Conservation (phyloP, 2,113 vertebrate species). For the Percina caprodes region DNA sequence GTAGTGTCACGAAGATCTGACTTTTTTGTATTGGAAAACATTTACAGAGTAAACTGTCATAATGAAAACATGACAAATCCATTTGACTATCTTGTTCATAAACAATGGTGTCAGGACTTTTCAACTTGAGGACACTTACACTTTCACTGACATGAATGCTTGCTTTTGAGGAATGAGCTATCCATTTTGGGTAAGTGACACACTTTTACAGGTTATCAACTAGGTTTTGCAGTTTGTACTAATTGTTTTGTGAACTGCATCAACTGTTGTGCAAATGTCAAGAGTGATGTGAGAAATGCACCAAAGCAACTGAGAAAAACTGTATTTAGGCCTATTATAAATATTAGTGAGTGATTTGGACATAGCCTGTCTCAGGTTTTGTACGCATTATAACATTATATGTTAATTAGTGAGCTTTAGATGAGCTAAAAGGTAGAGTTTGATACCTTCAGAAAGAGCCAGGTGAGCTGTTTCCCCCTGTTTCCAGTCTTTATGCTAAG, state of each 20-base stretch:
- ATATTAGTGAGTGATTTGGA: too few relatives aligned
- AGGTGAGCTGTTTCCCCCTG: neutral
- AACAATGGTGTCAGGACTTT: neutral
- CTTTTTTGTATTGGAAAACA: too few relatives aligned
- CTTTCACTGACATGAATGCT: neutral
- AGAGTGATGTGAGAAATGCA: too few relatives aligned
- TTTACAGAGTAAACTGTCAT: neutral
- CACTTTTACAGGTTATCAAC: neutral
- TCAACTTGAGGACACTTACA: neutral
- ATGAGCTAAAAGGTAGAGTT: neutral
- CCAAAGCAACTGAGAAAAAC: too few relatives aligned
- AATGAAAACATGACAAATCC: neutral
- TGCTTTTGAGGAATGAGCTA: neutral
- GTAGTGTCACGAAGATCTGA: too few relatives aligned
- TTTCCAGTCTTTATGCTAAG: constrained; percentile 5
- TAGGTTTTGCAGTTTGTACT: too few relatives aligned
- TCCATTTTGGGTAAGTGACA: neutral
- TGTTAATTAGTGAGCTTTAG: neutral
- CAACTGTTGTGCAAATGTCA: too few relatives aligned
- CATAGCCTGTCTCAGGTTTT: neutral
- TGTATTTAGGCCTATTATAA: too few relatives aligned
- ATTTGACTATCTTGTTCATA: neutral
- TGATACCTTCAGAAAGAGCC: neutral
- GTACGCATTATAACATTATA: neutral
- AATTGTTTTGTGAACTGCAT: too few relatives aligned